A percentile compares a stretch with the other conserved stretches of the same genome.
Evolutionary conservation across 2,797 vertebrate species (phyloP).

Genomic region (Crypturellus tataupa): DNA sequence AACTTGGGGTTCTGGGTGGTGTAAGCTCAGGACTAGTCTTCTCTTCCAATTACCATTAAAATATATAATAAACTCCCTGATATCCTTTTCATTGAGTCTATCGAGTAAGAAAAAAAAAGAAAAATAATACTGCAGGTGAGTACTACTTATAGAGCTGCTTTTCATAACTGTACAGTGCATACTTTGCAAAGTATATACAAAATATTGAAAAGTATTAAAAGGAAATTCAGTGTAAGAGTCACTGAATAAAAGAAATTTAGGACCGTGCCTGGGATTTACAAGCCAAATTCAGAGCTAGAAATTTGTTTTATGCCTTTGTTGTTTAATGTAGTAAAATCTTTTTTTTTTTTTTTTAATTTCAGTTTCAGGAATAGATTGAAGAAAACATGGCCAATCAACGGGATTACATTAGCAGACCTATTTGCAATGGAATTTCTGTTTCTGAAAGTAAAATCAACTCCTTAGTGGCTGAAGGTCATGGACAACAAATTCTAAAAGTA

Average conservation of each 20-base stretch:
- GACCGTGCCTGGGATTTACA: background rate
- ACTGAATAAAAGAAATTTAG: background rate
- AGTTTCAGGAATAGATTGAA: constrained; percentile 71
- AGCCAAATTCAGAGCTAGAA: background rate
- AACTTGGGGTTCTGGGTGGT: rapidly evolving
- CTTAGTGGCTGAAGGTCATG: constrained; percentile 89
- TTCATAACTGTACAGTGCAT: background rate
- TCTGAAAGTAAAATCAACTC: constrained; percentile 83
- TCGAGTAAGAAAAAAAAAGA: background rate
- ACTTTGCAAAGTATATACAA: background rate
- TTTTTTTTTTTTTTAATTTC: constrained; percentile 42
- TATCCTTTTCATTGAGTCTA: background rate
- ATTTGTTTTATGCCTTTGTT: background rate
- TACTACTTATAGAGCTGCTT: constrained; percentile 10
- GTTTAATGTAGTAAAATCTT: background rate
- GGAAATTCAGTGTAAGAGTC: background rate
- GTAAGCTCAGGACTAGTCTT: background rate
- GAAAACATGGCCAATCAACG: constrained; percentile 81
- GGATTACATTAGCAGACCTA: constrained; percentile 73
- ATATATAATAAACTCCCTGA: background rate
- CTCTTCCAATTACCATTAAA: background rate
- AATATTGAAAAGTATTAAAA: background rate
- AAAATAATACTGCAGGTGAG: constrained; percentile 31
- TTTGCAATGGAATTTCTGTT: constrained; percentile 82
- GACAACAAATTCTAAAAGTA: constrained; percentile 89